Base-by-base conservation (phyloP, 2,888 invertebrate genomes). In the Lasioglossum marginatum region DNA sequence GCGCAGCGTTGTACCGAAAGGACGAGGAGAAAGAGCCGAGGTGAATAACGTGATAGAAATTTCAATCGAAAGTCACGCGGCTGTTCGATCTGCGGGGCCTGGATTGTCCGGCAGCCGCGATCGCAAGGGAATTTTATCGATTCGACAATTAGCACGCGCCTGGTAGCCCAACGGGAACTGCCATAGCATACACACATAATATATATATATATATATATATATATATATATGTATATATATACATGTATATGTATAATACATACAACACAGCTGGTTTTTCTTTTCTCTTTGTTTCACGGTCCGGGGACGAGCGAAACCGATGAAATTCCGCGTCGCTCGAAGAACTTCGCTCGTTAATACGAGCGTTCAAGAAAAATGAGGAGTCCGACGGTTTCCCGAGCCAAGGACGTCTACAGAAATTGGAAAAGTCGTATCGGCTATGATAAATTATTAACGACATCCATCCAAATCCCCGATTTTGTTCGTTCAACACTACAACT, bases 1-100 rank as follows among this genome's bases (percentile, higher is more conserved):
- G 40, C 40, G 71, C 43, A 43, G 40, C 43, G 40, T 2, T 71
- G 31, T 23, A 8, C 6, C n/a, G 71, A 43, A 43, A 40, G 40
- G 43, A 27, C 63, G 63, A 14, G 27, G 71, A 72, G 63, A 45
- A 68, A 34, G 31, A 73, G 34, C 31, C 40, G 74, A 68, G 60
- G 80, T 84, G 85, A 85, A 85, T 83, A 84, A 77, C 79, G 74
- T 74, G 85, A 71, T 77, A 77, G 85, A 86, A 79, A 85, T 85
- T 84, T 77, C 63, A 77, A n/a, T 66, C 73, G 60, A 85, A 77
- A 75, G 79, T 77, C 80, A 16, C 83, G 73, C 68, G 57, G 78
- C 19, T 40, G 31, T 68, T 75, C 73, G 84, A 78, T 84, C 52
- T 8, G 23, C 78, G 73, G 3, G 19, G 2, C 52, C 66, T 77